Evolutionary conservation across 2,888 invertebrate species (phyloP).

Genomic region (Diloba caeruleocephala): DNA sequence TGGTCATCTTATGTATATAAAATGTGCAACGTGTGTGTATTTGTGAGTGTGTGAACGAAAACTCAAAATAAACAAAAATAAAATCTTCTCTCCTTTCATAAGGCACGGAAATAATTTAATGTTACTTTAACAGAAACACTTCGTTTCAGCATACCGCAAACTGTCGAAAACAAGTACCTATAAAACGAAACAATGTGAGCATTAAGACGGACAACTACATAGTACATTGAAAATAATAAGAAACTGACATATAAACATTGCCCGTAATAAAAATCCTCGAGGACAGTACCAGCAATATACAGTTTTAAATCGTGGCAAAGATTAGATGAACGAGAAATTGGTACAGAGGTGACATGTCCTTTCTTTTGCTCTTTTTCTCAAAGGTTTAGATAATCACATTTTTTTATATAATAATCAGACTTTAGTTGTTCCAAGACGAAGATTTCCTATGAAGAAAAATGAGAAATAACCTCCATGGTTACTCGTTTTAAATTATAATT

Average conservation of each 20-base stretch:
- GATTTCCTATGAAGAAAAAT: too few relatives aligned
- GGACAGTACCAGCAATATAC: slow-evolving; percentile 29
- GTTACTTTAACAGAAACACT: slow-evolving; percentile 11
- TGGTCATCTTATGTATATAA: too few relatives aligned
- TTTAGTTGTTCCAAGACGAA: too few relatives aligned
- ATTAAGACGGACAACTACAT: slow-evolving; percentile 38
- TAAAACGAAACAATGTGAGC: slow-evolving; percentile 45
- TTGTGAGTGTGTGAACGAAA: too few relatives aligned
- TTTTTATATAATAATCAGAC: too few relatives aligned
- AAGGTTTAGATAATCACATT: too few relatives aligned
- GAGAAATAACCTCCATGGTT: too few relatives aligned
- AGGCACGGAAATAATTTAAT: too few relatives aligned
- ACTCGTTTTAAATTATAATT: too few relatives aligned
- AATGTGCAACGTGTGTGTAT: too few relatives aligned
- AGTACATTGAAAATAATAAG: slow-evolving; percentile 56
- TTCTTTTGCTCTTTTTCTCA: not conserved
- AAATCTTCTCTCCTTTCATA: too few relatives aligned
- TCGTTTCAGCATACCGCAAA: not conserved
- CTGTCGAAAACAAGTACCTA: slow-evolving; percentile 21
- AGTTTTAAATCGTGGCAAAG: slow-evolving; percentile 48
- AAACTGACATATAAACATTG: slow-evolving; percentile 51
- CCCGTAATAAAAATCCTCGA: slow-evolving; percentile 51
- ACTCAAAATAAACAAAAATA: too few relatives aligned
- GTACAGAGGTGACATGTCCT: slow-evolving; percentile 31
- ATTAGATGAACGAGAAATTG: slow-evolving; percentile 23